Evolutionary conservation across 1,140 invertebrate species (phyloP).

Genomic region (Heliconius melpomene): DNA sequence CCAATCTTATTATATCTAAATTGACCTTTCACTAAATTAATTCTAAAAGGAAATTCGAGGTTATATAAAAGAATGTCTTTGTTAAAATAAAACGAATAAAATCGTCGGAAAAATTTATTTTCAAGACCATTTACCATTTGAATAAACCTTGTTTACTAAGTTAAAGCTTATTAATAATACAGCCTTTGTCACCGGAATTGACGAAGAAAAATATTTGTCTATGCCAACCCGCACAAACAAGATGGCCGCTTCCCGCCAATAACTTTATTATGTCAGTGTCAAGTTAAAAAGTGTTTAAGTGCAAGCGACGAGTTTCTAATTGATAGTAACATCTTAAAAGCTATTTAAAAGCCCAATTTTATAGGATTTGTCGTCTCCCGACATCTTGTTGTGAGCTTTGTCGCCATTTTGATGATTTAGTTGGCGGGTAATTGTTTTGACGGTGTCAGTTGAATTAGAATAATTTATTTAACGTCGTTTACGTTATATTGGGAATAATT

Average conservation of each 20-base stretch:
- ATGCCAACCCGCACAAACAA: conserved; percentile 25
- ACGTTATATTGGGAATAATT: background rate
- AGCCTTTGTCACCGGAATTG: conserved; percentile 4
- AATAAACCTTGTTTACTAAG: conserved; percentile 9
- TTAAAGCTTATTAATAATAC: conserved; percentile 7
- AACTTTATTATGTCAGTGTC: conserved; percentile 45
- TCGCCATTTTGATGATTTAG: conserved; percentile 31
- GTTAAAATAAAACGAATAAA: background rate
- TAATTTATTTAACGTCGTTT: background rate
- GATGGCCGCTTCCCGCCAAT: conserved; percentile 31
- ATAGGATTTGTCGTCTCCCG: conserved; percentile 45
- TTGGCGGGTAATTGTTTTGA: conserved; percentile 30
- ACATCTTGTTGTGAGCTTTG: conserved; percentile 34
- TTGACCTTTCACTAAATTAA: background rate
- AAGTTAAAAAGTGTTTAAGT: conserved; percentile 48
- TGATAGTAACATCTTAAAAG: conserved; percentile 52
- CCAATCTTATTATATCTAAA: background rate
- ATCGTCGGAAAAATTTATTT: background rate
- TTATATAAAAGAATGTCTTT: background rate
- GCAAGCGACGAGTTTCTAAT: conserved; percentile 44
- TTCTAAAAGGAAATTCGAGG: background rate
- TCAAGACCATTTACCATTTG: background rate
- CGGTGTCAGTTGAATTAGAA: background rate
- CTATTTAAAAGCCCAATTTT: conserved; percentile 51
- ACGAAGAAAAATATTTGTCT: conserved; percentile 30